Conservation (phyloP, 35 echinoderm and acorn worm species). For the Apostichopus californicus region DNA sequence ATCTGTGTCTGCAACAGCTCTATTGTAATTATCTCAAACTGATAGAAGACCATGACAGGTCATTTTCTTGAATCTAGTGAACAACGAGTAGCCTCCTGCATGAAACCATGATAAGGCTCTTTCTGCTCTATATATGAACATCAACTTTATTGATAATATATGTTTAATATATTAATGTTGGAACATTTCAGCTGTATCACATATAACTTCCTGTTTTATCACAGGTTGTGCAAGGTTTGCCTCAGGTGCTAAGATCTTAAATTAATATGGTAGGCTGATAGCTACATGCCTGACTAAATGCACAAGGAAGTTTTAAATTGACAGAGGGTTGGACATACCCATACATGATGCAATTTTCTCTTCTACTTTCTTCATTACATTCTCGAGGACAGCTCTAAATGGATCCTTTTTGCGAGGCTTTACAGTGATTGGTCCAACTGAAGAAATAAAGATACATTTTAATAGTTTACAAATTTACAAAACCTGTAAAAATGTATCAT, state of each 20-base stretch:
- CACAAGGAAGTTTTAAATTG: neutral
- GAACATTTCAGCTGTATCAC: neutral
- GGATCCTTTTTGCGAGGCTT: conserved; percentile 25
- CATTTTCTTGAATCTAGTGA: no score
- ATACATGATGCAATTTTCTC: conserved; percentile 9
- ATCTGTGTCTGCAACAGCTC: no score
- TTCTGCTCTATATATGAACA: no score
- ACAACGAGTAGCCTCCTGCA: no score
- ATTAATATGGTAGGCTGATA: neutral
- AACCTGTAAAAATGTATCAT: no score
- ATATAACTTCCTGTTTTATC: neutral
- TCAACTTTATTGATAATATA: no score
- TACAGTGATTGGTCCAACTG: conserved; percentile 44
- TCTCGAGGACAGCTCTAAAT: conserved; percentile 29
- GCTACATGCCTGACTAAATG: neutral
- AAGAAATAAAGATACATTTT: neutral
- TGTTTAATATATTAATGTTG: neutral
- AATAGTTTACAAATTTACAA: no score
- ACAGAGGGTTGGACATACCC: neutral
- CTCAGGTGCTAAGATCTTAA: neutral
- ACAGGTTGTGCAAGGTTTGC: neutral
- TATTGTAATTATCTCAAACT: no score
- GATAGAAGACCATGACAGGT: no score
- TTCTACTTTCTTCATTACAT: conserved; percentile 32
- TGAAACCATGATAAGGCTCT: no score